Evolutionary conservation across 92 coral and sea anemone genomes (phyloP).

Genomic region (Palythoa heliodiscus): DNA sequence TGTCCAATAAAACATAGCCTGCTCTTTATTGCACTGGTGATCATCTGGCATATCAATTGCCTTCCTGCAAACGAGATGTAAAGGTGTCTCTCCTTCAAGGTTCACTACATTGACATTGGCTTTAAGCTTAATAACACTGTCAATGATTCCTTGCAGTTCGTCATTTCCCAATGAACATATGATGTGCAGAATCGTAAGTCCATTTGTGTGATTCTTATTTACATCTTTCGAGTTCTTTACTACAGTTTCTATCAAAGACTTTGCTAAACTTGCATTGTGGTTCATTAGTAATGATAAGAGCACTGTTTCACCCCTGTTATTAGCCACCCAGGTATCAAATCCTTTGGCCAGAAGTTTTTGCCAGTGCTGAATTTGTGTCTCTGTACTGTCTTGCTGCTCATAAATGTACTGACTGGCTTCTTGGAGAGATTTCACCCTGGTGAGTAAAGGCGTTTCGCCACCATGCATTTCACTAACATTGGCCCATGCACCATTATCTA

Average conservation of each 20-base stretch:
- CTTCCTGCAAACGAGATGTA: slow-evolving; percentile 31
- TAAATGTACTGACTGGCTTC: slow-evolving; percentile 1
- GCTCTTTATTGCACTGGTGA: neutral
- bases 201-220: slow-evolving; percentile 43
- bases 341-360: slow-evolving; percentile 29
- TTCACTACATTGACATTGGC: slow-evolving; percentile 19
- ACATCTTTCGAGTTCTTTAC: slow-evolving; percentile 2
- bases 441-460: slow-evolving; percentile 25
- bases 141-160: slow-evolving; percentile 31
- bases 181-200: slow-evolving; percentile 35
- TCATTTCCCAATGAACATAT: slow-evolving; percentile 30
- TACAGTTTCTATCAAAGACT: neutral
- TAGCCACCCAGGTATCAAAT: slow-evolving; percentile 32
- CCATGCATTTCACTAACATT: slow-evolving; percentile 19
- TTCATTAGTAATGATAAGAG: slow-evolving; percentile 22
- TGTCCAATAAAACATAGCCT: slow-evolving; percentile 36
- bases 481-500: slow-evolving; percentile 19
- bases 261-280: neutral
- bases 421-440: slow-evolving; percentile 33
- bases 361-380: slow-evolving; percentile 25
- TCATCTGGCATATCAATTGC: neutral
- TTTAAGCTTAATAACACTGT: slow-evolving; percentile 26
- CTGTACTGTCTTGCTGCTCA: neutral
- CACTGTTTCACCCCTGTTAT: slow-evolving; percentile 3
- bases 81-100: slow-evolving; percentile 5